Percentiles rank a stretch among this genome's conserved stretches.
Evolutionary conservation across 1,140 invertebrate genomes (phyloP).

Genomic region (Tetragonula clypearis): DNA sequence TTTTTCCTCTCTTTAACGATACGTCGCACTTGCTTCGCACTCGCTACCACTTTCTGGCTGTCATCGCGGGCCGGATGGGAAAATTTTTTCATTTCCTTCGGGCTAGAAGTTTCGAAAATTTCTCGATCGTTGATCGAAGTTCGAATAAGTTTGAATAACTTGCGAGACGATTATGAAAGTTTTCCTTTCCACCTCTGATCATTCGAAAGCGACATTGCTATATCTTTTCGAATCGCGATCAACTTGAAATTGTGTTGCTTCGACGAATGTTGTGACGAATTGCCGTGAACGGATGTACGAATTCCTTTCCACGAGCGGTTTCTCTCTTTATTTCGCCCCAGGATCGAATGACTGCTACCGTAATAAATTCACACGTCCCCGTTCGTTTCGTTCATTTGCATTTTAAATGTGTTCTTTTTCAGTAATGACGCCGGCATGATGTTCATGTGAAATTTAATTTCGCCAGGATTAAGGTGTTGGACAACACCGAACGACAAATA

Average conservation of each 20-base stretch:
- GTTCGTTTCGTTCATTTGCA: too few species aligned
- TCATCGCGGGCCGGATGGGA: background rate
- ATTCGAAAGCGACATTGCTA: background rate
- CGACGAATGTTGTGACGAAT: too few species aligned
- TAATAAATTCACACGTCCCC: too few species aligned
- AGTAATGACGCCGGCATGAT: too few species aligned
- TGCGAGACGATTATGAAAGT: too few species aligned
- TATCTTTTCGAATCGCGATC: background rate
- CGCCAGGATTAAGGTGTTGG: too few species aligned
- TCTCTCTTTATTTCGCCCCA: background rate
- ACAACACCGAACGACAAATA: too few species aligned
- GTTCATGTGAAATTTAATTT: too few species aligned
- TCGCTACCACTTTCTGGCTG: background rate
- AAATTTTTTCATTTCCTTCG: background rate
- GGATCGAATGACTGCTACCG: too few species aligned
- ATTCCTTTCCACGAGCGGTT: background rate
- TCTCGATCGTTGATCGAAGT: background rate
- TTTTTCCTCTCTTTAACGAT: background rate
- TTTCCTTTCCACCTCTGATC: background rate
- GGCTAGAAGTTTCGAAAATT: background rate
- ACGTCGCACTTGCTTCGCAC: background rate
- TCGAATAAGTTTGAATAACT: too few species aligned
- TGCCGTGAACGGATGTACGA: background rate
- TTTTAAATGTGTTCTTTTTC: too few species aligned
- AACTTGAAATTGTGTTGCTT: background rate